These are phyloP conservation scores for Apis laboriosa DNA, from an alignment of 1,140 invertebrate species.

Conservation along the genomic window DNA sequence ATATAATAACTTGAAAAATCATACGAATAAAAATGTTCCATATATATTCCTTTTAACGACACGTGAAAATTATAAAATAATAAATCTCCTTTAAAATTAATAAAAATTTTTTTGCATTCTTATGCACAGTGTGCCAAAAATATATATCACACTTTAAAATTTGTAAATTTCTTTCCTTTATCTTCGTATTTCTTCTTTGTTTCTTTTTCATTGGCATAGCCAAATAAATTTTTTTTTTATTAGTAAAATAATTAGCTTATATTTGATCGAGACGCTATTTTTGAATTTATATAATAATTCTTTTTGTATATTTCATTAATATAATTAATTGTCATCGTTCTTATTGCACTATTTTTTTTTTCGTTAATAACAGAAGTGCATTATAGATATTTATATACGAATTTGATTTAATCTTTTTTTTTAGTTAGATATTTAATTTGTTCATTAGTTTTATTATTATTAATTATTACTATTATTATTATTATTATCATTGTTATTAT, in stretches of 20 bases:
- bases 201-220: not conserved
- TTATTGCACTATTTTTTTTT: not conserved
- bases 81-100: not conserved
- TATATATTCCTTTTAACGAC: not conserved
- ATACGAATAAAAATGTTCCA: not conserved
- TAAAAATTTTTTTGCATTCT: not conserved
- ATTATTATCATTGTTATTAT: slow-evolving; percentile 39
- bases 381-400: slow-evolving; percentile 32
- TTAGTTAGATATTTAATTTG: slow-evolving; percentile 61
- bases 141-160: not conserved
- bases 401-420: slow-evolving; percentile 38
- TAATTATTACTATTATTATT: slow-evolving; percentile 34
- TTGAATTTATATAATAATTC: not conserved
- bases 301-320: slow-evolving; percentile 21
- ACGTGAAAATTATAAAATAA: not conserved
- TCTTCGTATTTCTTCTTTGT: not conserved
- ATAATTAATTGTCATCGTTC: not conserved
- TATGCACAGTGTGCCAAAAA: not conserved
- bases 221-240: not conserved
- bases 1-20: not conserved
- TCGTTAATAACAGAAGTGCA: slow-evolving; percentile 21
- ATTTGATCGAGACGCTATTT: not conserved
- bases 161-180: not conserved
- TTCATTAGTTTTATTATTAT: slow-evolving; percentile 59
- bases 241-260: slow-evolving; percentile 25